These are phyloP conservation scores for Drosophila busckii DNA, from an alignment of 1,140 invertebrate genomes.

Conservation along the genomic window DNA sequence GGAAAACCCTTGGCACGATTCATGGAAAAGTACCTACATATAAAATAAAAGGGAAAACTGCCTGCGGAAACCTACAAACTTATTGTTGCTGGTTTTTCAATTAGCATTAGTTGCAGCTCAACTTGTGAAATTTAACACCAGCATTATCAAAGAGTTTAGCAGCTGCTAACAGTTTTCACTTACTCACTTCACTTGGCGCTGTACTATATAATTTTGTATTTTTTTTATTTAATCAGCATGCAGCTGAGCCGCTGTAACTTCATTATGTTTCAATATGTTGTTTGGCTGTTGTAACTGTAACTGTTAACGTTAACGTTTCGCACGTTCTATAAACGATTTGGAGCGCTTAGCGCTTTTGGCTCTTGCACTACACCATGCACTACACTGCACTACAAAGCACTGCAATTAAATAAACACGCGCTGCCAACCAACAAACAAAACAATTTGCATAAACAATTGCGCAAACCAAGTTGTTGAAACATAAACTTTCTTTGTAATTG, in stretches of 20 bases:
- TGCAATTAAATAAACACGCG: neutral
- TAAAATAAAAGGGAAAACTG: no score
- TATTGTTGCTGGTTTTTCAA: no score
- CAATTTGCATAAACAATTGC: conserved; percentile 31
- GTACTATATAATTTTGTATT: no score
- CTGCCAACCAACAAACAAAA: no score
- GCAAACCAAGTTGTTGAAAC: no score
- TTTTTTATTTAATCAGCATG: conserved; percentile 52
- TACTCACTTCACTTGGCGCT: conserved; percentile 20
- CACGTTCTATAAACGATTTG: conserved; percentile 56
- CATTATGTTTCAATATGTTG: conserved; percentile 33
- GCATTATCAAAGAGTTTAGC: no score
- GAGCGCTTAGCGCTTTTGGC: conserved; percentile 30
- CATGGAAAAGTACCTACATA: no score
- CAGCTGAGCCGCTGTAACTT: conserved; percentile 34
- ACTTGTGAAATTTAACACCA: no score
- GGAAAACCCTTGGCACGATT: no score
- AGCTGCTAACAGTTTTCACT: neutral
- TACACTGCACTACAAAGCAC: conserved; percentile 21
- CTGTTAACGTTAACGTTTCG: conserved; percentile 47
- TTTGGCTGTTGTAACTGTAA: conserved; percentile 26
- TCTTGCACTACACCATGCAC: conserved; percentile 26
- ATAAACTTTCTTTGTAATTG: conserved; percentile 3
- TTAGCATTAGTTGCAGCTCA: no score
- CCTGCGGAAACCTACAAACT: no score